Conservation (phyloP, 1,140 invertebrate species). For the Lepidurus arcticus region DNA sequence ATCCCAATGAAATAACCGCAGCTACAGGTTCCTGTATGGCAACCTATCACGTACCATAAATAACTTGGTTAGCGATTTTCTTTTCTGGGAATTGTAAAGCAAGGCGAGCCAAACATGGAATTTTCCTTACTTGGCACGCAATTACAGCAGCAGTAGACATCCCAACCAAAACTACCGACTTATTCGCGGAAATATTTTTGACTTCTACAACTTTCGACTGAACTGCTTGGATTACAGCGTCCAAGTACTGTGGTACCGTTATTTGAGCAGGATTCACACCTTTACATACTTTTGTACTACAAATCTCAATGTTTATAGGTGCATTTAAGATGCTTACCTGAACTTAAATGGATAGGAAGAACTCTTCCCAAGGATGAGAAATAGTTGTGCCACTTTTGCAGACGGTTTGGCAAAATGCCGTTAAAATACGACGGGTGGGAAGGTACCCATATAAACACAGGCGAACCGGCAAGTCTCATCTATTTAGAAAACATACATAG, state of each 20-base stretch:
- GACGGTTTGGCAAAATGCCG: conserved; percentile 50
- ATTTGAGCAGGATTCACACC: conserved; percentile 49
- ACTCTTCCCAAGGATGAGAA: conserved; percentile 63
- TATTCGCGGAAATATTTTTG: conserved; percentile 58
- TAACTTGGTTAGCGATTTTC: neutral
- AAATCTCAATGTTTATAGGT: neutral
- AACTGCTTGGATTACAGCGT: conserved; percentile 62
- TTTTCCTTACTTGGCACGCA: conserved; percentile 44
- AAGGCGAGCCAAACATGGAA: conserved; percentile 38
- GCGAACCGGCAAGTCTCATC: conserved; percentile 66
- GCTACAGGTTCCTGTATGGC: conserved; percentile 52
- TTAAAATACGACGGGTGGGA: conserved; percentile 49
- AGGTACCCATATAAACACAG: conserved; percentile 63
- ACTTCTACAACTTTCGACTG: conserved; percentile 65
- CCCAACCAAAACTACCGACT: conserved; percentile 68
- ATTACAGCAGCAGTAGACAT: conserved; percentile 67
- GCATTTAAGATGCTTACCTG: conserved; percentile 23
- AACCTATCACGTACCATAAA: conserved; percentile 40
- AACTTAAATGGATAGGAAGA: conserved; percentile 53
- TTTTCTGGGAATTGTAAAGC: neutral
- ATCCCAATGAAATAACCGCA: conserved; percentile 71
- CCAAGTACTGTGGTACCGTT: conserved; percentile 50
- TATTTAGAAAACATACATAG: conserved; percentile 42
- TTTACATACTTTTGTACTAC: conserved; percentile 41
- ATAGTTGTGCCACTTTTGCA: conserved; percentile 63